Percentiles rank a stretch among this genome's conserved stretches.
Conservation (phyloP, 2,888 invertebrate species). For the Agriopis aurantiaria region DNA sequence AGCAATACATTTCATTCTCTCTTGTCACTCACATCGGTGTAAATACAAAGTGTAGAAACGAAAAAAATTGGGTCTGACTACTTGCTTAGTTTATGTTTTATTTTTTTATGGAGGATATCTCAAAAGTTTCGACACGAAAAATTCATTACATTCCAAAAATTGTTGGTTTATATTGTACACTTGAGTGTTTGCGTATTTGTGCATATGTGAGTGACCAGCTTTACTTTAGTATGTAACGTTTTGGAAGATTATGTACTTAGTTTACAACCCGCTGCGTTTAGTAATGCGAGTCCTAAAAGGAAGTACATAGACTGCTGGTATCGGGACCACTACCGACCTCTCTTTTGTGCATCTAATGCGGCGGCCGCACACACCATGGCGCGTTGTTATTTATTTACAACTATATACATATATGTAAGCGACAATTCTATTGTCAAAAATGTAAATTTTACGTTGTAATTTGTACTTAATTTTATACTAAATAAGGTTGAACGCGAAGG, state of each 20-base stretch:
- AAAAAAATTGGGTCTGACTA: not conserved
- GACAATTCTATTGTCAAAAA: slow-evolving; percentile 53
- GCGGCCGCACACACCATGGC: slow-evolving; percentile 39
- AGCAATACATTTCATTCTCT: slow-evolving; percentile 17
- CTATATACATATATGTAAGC: slow-evolving; percentile 30
- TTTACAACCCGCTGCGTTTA: not conserved
- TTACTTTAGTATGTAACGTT: slow-evolving; percentile 15
- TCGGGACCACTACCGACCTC: slow-evolving; percentile 32
- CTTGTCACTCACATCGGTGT: not conserved
- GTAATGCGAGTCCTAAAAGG: slow-evolving; percentile 20
- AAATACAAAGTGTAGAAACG: not conserved
- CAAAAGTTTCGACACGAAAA: not conserved
- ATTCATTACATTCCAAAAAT: no score
- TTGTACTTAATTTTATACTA: slow-evolving; percentile 59
- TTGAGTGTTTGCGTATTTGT: not conserved
- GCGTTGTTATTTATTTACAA: slow-evolving; percentile 41
- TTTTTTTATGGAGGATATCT: not conserved
- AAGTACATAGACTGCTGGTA: slow-evolving; percentile 26
- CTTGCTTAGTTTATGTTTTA: not conserved
- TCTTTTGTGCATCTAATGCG: slow-evolving; percentile 48
- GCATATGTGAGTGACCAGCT: slow-evolving; percentile 5
- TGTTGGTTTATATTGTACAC: not conserved
- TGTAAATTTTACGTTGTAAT: slow-evolving; percentile 62
- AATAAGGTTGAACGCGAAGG: slow-evolving; percentile 31
- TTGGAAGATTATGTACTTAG: slow-evolving; percentile 16